These are phyloP conservation scores for Gavialis gangeticus DNA, from an alignment of 2,113 vertebrate genomes.

Conservation along the genomic window DNA sequence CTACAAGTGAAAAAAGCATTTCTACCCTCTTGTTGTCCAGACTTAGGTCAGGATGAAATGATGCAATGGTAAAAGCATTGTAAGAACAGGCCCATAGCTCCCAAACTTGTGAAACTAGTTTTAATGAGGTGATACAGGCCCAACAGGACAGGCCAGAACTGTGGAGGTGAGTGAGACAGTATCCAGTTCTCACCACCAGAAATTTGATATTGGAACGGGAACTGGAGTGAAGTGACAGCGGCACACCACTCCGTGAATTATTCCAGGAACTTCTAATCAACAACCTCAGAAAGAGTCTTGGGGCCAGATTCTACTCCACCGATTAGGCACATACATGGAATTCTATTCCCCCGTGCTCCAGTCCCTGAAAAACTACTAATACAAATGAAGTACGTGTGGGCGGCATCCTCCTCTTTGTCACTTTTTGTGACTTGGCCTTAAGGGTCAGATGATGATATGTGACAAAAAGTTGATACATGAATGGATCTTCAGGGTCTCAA, in stretches of 20 bases:
- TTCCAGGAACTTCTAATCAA: neutral
- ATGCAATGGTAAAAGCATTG: neutral
- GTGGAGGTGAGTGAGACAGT: neutral
- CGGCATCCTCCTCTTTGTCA: too few species aligned
- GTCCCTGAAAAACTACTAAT: too few species aligned
- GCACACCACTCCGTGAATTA: neutral
- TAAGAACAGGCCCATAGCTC: neutral
- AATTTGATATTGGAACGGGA: neutral
- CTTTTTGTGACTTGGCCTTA: too few species aligned
- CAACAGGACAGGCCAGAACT: neutral
- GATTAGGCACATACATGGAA: too few species aligned
- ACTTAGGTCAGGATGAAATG: neutral
- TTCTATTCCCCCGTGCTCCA: too few species aligned
- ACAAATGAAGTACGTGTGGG: too few species aligned
- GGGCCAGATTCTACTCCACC: too few species aligned
- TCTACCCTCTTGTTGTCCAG: fast-evolving
- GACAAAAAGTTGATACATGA: too few species aligned
- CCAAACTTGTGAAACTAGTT: neutral
- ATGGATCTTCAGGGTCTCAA: too few species aligned
- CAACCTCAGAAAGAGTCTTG: too few species aligned
- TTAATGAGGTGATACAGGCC: neutral
- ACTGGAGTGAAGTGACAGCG: neutral
- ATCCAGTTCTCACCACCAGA: neutral
- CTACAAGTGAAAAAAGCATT: neutral
- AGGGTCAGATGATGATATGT: too few species aligned